Evolutionary conservation across 2,113 vertebrate species (phyloP), one percentile per base, ranked within the genome.

Genomic region (Pteronura brasiliensis): DNA sequence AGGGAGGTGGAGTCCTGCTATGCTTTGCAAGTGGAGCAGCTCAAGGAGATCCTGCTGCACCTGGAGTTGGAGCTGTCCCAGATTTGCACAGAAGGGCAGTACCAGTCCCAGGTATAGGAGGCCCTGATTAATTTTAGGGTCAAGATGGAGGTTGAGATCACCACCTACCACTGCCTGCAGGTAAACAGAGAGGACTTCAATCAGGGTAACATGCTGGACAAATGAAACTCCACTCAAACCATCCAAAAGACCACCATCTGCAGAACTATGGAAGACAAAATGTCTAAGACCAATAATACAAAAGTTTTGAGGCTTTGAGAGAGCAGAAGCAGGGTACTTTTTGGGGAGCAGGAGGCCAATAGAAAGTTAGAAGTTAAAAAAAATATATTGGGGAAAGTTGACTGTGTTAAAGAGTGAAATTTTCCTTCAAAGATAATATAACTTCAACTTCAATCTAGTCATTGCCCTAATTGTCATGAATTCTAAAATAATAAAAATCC

Each of bases 131-230:
- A 99, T 96, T 99, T 99, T 98, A 99, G 99, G 98, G 99, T 99
- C 98, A 99, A 99, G 84, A 99, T 99, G 57, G 99, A 99, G 98
- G 98, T 98, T 0, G 99, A 99, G 98, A 99, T 99, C 14, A 80
- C 96, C 81, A 99, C 99, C 21, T 99, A 99, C 98, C 99, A 98
- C 97, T 98, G 52, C 55, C 99, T 99, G 80, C 98, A 99, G 84
- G 99, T 99, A 86, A 99, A 99, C 0, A 98, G 97, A 12, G 99
- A 98, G 57, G 99, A 99, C 69, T 98, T 99, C 88, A 99, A 99
- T 92, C 99, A 99, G 44, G 96, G 94, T 76, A 99, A 99, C 1
- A 99, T 99, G 36, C 91, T 99, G 34, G 99, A 99, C 92, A 98
- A 98, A 97, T 98, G 92, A 74, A 86, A 59, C 97, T 98, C 97